Percentiles rank a stretch among this genome's conserved stretches.
Conservation (phyloP, 2,888 invertebrate genomes). For the Spicauda simplicius region DNA sequence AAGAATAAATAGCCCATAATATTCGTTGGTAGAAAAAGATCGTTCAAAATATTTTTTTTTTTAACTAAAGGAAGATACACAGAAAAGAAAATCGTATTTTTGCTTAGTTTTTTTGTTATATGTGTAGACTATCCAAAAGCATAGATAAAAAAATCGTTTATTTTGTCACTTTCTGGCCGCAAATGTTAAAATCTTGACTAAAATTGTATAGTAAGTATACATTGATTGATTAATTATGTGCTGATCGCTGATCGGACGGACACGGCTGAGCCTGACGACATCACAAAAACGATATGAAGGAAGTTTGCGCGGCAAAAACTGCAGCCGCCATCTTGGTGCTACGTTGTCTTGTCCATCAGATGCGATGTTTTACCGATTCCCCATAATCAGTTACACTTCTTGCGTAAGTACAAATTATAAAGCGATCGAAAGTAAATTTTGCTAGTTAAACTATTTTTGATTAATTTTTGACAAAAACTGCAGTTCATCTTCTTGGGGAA, state of each 20-base stretch:
- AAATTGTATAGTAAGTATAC: conserved; percentile 38
- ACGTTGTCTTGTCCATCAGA: conserved; percentile 32
- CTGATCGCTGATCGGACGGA: conserved; percentile 34
- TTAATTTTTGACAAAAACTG: background rate
- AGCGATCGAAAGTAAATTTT: conserved; percentile 8
- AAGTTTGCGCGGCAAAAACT: conserved; percentile 55
- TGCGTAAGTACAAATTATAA: conserved; percentile 7
- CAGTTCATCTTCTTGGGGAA: background rate
- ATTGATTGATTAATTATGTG: conserved; percentile 51
- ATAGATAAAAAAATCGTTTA: too few relatives aligned
- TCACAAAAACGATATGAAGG: conserved; percentile 54
- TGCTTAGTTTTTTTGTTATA: too few relatives aligned
- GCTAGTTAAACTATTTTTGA: conserved; percentile 15
- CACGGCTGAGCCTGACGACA: conserved; percentile 35
- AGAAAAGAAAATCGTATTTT: too few relatives aligned
- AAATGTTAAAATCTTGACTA: background rate
- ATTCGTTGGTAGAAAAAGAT: too few relatives aligned
- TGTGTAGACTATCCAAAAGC: too few relatives aligned
- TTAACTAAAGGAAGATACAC: too few relatives aligned
- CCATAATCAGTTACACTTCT: conserved; percentile 16
- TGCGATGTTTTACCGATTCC: conserved; percentile 23
- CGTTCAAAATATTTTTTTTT: too few relatives aligned
- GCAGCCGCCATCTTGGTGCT: conserved; percentile 46
- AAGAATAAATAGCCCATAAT: too few relatives aligned
- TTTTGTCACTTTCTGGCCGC: too few relatives aligned